Base-by-base conservation (phyloP, 2,888 invertebrate species). In the Drosophila monieri region DNA sequence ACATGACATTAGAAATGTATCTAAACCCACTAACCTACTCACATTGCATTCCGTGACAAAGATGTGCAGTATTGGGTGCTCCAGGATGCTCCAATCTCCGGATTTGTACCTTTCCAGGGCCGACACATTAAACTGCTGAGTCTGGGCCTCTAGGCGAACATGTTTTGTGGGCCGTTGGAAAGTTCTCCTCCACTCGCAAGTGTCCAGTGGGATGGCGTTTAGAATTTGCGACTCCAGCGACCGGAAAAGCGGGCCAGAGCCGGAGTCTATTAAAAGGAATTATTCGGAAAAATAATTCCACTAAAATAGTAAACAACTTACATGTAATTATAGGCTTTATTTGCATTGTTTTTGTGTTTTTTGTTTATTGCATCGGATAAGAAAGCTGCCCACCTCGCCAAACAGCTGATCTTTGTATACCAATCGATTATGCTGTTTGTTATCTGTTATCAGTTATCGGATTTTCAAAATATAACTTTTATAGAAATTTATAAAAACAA, bases 41-140 rank as follows among this genome's bases (percentile, higher is more conserved):
- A 98, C 98, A 90, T 94, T 94, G 93, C 98, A 98, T 90, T 98
- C 98, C 21, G 97, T 98, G 95, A 98, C 98, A 91, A 96, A 99
- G 65, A 97, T 96, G 91, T 99, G 98, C 89, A 99, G 95, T 90
- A 98, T 95, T 10, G 98, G 97, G 84, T 96, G 95, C 78, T 97
- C 95, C 67, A 98, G 93, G 48, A 98, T 93, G 89, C 95, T 95
- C 92, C 95, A 95, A 90, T 95, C 94, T 59, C 94, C 94, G 51
- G 95, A 95, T 69, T 94, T 94, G 47, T 96, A 96, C 55, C 88
- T 90, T 25, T 91, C 91, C 57, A 97, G 91, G 69, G 94, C 94
- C 57, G 94, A 95, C 68, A 94, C 94, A 89, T 95, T 95, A 89
- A 96, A 97, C 52, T 96, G 95, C 49, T 95, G 93, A 91, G 97